A percentile compares a stretch with the other conserved stretches of the same genome.
phyloP scores from a whole-genome alignment of 2,797 vertebrate species.

The Protosalanx chinensis region DNA sequence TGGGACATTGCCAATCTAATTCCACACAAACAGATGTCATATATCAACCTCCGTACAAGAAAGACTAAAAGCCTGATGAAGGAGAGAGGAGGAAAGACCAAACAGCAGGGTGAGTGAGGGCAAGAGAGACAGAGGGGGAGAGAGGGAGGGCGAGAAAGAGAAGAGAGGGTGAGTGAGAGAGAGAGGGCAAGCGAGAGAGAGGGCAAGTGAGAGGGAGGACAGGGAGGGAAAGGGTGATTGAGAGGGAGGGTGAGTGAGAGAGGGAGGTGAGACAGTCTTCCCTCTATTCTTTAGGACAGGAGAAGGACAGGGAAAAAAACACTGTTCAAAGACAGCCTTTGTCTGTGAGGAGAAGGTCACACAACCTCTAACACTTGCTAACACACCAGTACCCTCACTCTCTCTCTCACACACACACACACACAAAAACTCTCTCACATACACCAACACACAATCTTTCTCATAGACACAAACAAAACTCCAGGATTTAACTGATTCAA shows the following conservation, averaged over 20 bases:
- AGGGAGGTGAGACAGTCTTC: constrained; percentile 32
- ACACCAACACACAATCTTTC: no score
- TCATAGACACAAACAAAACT: constrained; percentile 16
- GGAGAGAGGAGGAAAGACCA: constrained; percentile 26
- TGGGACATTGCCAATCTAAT: constrained; percentile 66
- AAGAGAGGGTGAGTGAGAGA: constrained; percentile 23
- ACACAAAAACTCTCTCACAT: no score
- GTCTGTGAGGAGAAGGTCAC: constrained; percentile 27
- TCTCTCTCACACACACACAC: no score
- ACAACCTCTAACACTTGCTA: constrained; percentile 37
- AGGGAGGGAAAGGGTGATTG: no score
- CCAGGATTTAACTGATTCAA: constrained; percentile 47
- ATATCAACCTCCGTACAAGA: constrained; percentile 61
- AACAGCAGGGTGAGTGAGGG: background rate
- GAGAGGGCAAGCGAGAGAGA: background rate
- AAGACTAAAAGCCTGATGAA: constrained; percentile 41
- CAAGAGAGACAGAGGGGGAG: no score
- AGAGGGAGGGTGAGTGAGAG: constrained; percentile 21
- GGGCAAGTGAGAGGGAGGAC: background rate
- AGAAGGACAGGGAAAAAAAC: constrained; percentile 35
- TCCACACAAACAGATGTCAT: constrained; percentile 75
- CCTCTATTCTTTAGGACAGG: background rate
- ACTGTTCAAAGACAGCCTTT: constrained; percentile 45
- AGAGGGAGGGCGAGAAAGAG: constrained; percentile 15
- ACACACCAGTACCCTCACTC: no score